phyloP scores from a whole-genome alignment of 2,113 vertebrate species.

The Mirza zaza region DNA sequence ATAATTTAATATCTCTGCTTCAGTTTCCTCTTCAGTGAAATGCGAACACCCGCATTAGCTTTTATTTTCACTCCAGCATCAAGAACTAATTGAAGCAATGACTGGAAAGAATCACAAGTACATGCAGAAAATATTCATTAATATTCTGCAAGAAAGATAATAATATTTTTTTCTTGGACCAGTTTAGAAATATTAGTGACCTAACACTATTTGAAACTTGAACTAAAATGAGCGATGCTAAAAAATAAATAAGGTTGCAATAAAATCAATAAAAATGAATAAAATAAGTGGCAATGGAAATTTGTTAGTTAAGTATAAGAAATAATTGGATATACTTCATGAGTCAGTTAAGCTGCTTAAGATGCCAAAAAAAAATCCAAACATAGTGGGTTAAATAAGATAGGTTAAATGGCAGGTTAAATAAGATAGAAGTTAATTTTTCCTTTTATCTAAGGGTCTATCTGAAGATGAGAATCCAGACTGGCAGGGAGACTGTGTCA shows the following conservation, averaged over 20 bases:
- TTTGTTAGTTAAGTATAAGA: slow-evolving; percentile 17
- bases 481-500: neutral
- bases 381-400: neutral
- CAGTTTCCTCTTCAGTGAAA: slow-evolving; percentile 56
- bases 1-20: slow-evolving; percentile 69
- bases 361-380: neutral
- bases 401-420: neutral
- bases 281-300: neutral
- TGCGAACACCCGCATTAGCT: neutral
- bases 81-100: slow-evolving; percentile 56
- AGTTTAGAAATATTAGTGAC: slow-evolving; percentile 32
- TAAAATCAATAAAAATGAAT: slow-evolving; percentile 29
- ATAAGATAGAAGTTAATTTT: neutral
- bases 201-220: slow-evolving; percentile 37
- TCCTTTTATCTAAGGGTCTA: neutral
- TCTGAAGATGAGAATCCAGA: neutral
- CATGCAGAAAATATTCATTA: slow-evolving; percentile 56
- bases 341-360: neutral
- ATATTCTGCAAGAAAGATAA: slow-evolving; percentile 23
- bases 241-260: neutral
- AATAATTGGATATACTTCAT: neutral
- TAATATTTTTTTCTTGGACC: slow-evolving; percentile 20
- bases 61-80: slow-evolving; percentile 17
- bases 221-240: neutral
- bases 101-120: slow-evolving; percentile 49